Evolutionary conservation across 2,797 vertebrate genomes (phyloP).

Genomic region (Platalea minor): DNA sequence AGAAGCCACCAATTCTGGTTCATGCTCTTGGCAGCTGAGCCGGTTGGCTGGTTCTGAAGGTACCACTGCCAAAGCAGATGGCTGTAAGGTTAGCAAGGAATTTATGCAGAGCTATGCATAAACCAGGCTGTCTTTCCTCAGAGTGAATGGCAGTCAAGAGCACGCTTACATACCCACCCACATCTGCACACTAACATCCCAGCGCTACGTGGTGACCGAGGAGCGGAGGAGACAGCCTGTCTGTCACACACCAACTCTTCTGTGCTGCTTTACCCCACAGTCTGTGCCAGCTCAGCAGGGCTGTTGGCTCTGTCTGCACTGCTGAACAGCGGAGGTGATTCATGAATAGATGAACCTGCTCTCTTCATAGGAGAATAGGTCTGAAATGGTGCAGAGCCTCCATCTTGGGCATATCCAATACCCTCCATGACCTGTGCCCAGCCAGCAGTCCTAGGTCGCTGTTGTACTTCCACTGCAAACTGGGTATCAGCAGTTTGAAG

Average conservation of each 20-base stretch:
- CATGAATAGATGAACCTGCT: not conserved
- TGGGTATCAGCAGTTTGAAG: not conserved
- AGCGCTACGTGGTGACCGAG: not conserved
- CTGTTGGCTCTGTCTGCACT: not conserved
- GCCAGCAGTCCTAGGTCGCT: not conserved
- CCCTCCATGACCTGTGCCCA: rapidly evolving
- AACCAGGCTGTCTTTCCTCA: not conserved
- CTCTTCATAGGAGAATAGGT: not conserved
- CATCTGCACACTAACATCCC: not conserved
- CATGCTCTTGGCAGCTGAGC: not conserved
- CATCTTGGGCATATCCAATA: not conserved
- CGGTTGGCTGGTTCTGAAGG: not conserved
- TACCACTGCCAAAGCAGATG: not conserved
- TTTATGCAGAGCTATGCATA: slow-evolving; percentile 4
- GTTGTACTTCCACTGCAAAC: not conserved
- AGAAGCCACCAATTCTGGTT: not conserved
- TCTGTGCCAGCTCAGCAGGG: not conserved
- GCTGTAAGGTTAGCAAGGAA: not conserved
- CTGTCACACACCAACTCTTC: slow-evolving; percentile 14
- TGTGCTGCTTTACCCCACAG: not conserved
- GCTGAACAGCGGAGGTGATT: not conserved
- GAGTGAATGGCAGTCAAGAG: not conserved
- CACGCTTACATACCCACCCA: not conserved
- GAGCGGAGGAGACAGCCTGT: not conserved
- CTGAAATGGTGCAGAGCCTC: not conserved